Evolutionary conservation across 2,113 vertebrate species (phyloP).

Genomic region (Aleadryas rufinucha): DNA sequence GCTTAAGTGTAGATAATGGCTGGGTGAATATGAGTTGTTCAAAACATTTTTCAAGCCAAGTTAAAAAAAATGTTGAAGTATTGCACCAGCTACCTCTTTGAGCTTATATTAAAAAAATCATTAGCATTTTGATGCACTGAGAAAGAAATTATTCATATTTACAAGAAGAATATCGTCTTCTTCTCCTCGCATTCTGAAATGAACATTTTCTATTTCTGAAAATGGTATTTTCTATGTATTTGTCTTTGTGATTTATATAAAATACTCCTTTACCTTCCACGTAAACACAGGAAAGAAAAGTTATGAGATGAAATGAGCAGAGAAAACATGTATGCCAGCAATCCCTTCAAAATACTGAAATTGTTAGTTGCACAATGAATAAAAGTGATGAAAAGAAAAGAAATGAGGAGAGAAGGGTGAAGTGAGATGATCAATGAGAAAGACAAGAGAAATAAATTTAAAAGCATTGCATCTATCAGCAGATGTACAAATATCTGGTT

Average conservation of each 20-base stretch:
- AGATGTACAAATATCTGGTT: background rate
- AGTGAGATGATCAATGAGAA: background rate
- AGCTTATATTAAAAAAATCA: background rate
- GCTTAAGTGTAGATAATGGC: background rate
- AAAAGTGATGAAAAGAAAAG: background rate
- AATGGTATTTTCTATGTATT: background rate
- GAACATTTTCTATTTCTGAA: background rate
- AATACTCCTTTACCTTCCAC: background rate
- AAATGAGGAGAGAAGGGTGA: background rate
- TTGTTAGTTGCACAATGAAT: background rate
- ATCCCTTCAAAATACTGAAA: background rate
- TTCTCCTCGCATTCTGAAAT: background rate
- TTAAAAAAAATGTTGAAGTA: background rate
- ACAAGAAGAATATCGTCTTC: background rate
- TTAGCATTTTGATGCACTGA: background rate
- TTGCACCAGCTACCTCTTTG: background rate
- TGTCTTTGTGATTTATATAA: background rate
- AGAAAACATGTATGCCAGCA: background rate
- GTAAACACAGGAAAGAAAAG: background rate
- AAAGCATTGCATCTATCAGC: background rate
- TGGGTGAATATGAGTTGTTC: background rate
- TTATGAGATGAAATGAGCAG: background rate
- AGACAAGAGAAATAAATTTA: background rate
- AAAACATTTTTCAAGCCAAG: conserved; percentile 18
- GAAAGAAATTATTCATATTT: background rate